Evolutionary conservation across 2,797 vertebrate species (phyloP), one percentile per base, ranked within the genome.

Genomic region (Fundulus diaphanus): DNA sequence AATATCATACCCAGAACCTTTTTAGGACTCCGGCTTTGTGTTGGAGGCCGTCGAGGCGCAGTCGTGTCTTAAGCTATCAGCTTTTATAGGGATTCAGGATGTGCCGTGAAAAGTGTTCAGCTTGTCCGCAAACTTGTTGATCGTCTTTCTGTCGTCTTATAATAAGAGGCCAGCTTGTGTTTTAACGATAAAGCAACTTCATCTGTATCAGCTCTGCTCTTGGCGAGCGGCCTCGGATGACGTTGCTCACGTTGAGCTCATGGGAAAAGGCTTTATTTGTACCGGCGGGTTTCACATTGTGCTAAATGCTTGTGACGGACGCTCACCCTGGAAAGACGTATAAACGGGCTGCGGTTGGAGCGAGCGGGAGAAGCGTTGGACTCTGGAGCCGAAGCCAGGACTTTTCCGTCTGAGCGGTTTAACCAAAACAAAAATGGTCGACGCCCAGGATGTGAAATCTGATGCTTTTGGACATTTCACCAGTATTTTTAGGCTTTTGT

Each of bases 21-120:
- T 70, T 66, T 16, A 56, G 49, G 61, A 20, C 61, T 35, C 37
- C 24, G 27, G 35, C 20, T 40, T 35, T 54, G 59, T 33, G 63
- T 74, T 42, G 56, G 46, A 51, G 6, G 72, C 44, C 11, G 35
- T 44, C 52, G 24, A 63, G 71, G 8, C 20, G 6, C 51, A 42
- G 37, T 66, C 18, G 18, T 67, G 63, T 66, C 24, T 82, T 15
- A 70, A 67, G 61, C 18, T 66, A 51, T 73, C 18, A 54, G 7
- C 66, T 54, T 78, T 52, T 27, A 40, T 54, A 51, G 15, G 0
- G 57, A 69, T 33, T 29, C 71, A 63, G 68, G 29, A 65, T 7
- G 1, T 8, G 84, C 86, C 85, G 82, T 82, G 81, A 88, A 89
- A 81, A 76, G 57, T 69, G 78, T 44, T n/a, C 68, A 31, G 72